A percentile compares a stretch with the other conserved stretches of the same genome.
Evolutionary conservation across 2,113 vertebrate species (phyloP).

Genomic region (Speoplatyrhinus poulsoni): DNA sequence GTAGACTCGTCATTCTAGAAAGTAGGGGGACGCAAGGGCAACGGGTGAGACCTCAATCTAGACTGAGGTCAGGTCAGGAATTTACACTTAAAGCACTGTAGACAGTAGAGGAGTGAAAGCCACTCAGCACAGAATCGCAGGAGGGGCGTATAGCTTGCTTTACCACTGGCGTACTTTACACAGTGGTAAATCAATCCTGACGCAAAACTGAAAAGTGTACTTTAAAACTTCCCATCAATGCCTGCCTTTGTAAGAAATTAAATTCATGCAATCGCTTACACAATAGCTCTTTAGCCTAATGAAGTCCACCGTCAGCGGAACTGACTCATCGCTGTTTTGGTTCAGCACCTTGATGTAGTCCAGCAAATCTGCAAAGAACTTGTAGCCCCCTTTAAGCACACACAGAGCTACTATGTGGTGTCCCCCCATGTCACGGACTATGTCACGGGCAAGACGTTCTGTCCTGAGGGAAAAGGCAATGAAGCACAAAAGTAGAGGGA

Average conservation of each 20-base stretch:
- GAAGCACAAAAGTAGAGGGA: background rate
- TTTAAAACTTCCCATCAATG: slow-evolving; percentile 15
- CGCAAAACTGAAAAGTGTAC: background rate
- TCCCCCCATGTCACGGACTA: slow-evolving; percentile 82
- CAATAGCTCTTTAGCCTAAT: slow-evolving; percentile 84
- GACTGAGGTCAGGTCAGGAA: too few species aligned
- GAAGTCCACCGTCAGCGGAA: slow-evolving; percentile 86
- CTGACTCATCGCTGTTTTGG: slow-evolving; percentile 82
- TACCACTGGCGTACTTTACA: too few species aligned
- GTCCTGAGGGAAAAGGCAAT: slow-evolving; percentile 69
- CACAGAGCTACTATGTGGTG: slow-evolving; percentile 85
- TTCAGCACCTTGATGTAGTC: slow-evolving; percentile 85
- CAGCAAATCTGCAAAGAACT: slow-evolving; percentile 87
- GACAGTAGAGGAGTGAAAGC: too few species aligned
- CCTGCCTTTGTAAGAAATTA: slow-evolving; percentile 18
- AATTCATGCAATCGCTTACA: slow-evolving; percentile 66
- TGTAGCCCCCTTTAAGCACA: slow-evolving; percentile 87
- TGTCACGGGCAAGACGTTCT: slow-evolving; percentile 84
- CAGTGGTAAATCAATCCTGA: too few species aligned
- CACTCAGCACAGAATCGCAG: too few species aligned
- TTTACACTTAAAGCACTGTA: too few species aligned
- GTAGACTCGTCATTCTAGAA: slow-evolving; percentile 78
- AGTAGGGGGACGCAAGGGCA: slow-evolving; percentile 11
- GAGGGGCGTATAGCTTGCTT: too few species aligned
- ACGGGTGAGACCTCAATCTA: background rate